Conservation (phyloP, 2,888 invertebrate species). For the Tenthredo notha region DNA sequence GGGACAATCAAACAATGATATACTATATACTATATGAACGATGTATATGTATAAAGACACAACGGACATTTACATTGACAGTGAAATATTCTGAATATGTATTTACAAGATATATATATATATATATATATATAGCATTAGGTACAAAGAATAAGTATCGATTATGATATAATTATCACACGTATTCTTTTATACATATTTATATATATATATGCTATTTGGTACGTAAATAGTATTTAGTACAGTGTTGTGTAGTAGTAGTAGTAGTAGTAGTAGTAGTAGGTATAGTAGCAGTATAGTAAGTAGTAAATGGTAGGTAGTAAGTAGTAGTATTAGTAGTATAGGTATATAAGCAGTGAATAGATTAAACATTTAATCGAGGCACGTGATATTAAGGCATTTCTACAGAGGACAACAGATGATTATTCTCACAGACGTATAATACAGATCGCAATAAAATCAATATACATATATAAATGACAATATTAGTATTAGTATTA, state of each 20-base stretch:
- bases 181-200: conserved; percentile 68
- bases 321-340: background rate
- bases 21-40: too few species aligned
- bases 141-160: conserved; percentile 72
- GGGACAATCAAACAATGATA: background rate
- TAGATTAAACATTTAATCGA: conserved; percentile 73
- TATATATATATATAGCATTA: conserved; percentile 59
- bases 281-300: background rate
- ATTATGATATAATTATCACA: conserved; percentile 57
- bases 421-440: conserved; percentile 54
- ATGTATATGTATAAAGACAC: background rate
- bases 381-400: conserved; percentile 75
- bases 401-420: conserved; percentile 71
- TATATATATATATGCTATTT: conserved; percentile 58
- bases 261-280: conserved; percentile 24
- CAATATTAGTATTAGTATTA: too few species aligned
- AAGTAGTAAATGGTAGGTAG: too few species aligned
- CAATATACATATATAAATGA: background rate
- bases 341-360: conserved; percentile 69
- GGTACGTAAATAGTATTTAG: conserved; percentile 60
- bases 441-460: background rate
- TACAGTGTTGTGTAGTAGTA: background rate
- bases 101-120: conserved; percentile 68
- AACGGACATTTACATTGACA: conserved; percentile 59
- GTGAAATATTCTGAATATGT: conserved; percentile 69